Evolutionary conservation across 2,888 invertebrate species (phyloP), one percentile per base, ranked within the genome.

Genomic region (Ashinkailepas kermadecensis): DNA sequence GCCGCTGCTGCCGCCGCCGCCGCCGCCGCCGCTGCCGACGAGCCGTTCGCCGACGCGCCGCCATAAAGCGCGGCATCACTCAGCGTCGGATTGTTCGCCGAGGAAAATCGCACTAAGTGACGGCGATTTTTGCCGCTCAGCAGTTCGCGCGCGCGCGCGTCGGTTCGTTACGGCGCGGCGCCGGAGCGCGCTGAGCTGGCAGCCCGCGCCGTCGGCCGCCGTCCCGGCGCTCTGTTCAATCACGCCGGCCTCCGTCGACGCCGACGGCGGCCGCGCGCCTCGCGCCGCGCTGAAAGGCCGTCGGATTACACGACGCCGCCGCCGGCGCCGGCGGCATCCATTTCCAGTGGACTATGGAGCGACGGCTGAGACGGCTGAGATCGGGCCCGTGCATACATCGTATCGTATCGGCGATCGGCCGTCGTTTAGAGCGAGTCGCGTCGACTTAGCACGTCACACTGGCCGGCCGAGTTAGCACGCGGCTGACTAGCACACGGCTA

Each of bases 81-180:
- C 39, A 39, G 39, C 39, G 39, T 39, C 39, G 39, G 39, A 39
- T 39, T 39, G 39, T 39, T 39, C 39, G 8, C 39, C 54, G 56
- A 74, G 56, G 9, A 21, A 74, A 74, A 56, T 74, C 56, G 56
- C 74, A 56, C 56, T 56, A 56, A 56, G 54, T 10, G 74, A 74
- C 23, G 74, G 18, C 10, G 15, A 74, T 74, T 74, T 74, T 74
- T 74, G 74, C 74, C 56, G 74, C 21, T 74, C 74, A 74, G 74
- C 74, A 74, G 74, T 74, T 39, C 1, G 39, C 7, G 74, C 21
- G 18, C 54, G 21, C 59, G 59, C 59, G 59, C 59, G 59, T 59
- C 59, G 12, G 12, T 74, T 74, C 74, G 74, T 56, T 74, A 74
- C 54, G 54, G 54, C 25, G 10, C 56, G 56, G 56, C 9, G 74